Percentiles rank a stretch among this genome's conserved stretches.
These are phyloP conservation scores for Cladorhizidae sp. DNA, from an alignment of 37 sponge, comb jelly and placozoan genomes.

Conservation along the genomic window DNA sequence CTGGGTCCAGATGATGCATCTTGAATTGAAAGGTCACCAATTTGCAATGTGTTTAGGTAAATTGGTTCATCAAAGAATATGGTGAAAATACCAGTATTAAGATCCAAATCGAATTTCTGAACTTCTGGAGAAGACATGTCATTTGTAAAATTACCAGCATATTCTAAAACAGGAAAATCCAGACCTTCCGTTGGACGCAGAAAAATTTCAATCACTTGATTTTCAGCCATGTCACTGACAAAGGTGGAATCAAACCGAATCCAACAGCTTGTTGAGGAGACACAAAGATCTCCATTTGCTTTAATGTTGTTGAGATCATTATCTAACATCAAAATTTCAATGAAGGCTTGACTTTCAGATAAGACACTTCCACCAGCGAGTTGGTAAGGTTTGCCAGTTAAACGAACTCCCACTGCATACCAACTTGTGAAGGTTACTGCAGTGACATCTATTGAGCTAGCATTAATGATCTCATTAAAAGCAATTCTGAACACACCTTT, in stretches of 20 bases:
- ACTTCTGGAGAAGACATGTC: slow-evolving; percentile 71
- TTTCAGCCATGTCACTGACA: slow-evolving; percentile 81
- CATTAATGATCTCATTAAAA: slow-evolving; percentile 84
- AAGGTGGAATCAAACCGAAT: slow-evolving; percentile 54
- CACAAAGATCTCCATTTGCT: slow-evolving; percentile 54
- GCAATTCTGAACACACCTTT: slow-evolving; percentile 49
- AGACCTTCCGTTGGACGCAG: neutral
- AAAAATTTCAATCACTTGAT: slow-evolving; percentile 35
- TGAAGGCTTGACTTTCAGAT: slow-evolving; percentile 37
- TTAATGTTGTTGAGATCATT: slow-evolving; percentile 73
- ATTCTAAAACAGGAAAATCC: neutral
- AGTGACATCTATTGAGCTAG: slow-evolving; percentile 51
- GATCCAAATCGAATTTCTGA: slow-evolving; percentile 56
- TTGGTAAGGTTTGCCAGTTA: neutral
- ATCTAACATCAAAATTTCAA: slow-evolving; percentile 40
- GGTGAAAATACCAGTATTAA: slow-evolving; percentile 60
- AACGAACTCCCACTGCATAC: slow-evolving; percentile 2
- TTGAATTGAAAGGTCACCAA: slow-evolving; percentile 32
- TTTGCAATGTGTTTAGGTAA: slow-evolving; percentile 44
- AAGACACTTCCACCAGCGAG: slow-evolving; percentile 51
- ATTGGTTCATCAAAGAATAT: slow-evolving; percentile 88
- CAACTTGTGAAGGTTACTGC: slow-evolving; percentile 39
- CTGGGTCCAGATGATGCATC: neutral
- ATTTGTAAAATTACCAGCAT: slow-evolving; percentile 29
- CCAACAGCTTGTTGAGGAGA: slow-evolving; percentile 44